phyloP scores from a whole-genome alignment of 2,888 invertebrate genomes.

The Cryptus viduatorius region DNA sequence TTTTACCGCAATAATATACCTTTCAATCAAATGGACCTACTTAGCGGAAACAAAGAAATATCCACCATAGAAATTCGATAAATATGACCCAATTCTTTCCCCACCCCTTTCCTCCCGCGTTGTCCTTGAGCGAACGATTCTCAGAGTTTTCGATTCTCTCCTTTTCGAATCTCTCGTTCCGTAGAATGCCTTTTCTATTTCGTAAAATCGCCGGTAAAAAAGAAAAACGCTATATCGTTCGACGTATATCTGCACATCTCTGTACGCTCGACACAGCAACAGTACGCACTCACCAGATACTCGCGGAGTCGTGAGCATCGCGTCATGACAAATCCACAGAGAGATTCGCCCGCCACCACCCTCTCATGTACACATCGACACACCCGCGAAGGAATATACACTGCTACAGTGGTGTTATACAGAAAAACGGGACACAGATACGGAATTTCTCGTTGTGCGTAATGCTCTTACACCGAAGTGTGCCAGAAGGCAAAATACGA shows the following conservation, averaged over 20 bases:
- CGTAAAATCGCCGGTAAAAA: not conserved
- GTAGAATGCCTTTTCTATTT: no score
- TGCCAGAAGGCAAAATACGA: constrained; percentile 14
- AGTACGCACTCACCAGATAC: constrained; percentile 60
- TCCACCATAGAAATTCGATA: no score
- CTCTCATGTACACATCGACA: constrained; percentile 12
- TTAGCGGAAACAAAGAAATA: no score
- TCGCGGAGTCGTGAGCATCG: constrained; percentile 69
- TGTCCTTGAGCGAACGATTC: no score
- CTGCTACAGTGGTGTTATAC: not conserved
- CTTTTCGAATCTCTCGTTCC: no score
- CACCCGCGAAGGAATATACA: not conserved
- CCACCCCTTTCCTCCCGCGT: no score
- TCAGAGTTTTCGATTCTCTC: no score
- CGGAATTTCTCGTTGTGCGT: not conserved
- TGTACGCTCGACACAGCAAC: not conserved
- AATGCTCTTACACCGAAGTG: not conserved
- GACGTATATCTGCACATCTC: not conserved
- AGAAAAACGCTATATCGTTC: not conserved
- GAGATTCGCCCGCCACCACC: constrained; percentile 21
- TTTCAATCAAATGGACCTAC: no score
- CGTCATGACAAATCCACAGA: constrained; percentile 63
- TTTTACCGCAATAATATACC: no score
- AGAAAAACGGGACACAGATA: not conserved
- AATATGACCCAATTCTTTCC: no score